A percentile compares a stretch with the other conserved stretches of the same genome.
phyloP scores from a whole-genome alignment of 2,113 vertebrate genomes.

The Cinclus mexicanus region DNA sequence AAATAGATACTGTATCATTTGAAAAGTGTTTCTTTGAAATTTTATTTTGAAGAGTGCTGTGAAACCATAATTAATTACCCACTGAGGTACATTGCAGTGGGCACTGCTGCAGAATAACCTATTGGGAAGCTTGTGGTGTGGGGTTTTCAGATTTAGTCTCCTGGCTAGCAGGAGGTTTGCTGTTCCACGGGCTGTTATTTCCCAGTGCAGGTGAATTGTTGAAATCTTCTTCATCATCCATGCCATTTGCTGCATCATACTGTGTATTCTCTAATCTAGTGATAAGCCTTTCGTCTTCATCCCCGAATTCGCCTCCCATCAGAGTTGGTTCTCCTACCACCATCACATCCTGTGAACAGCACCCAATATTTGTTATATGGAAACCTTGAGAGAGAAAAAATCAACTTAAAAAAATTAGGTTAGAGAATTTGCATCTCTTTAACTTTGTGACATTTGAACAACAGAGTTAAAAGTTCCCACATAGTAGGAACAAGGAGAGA shows the following conservation, averaged over 20 bases:
- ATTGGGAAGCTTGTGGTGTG: conserved; percentile 94
- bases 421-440: conserved; percentile 64
- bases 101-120: conserved; percentile 36
- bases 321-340: conserved; percentile 98
- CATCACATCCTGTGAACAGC: conserved; percentile 96
- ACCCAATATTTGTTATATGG: conserved; percentile 84
- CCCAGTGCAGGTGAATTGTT: conserved; percentile 93
- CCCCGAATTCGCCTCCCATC: conserved; percentile 98
- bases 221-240: conserved; percentile 99
- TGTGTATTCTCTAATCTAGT: conserved; percentile 99
- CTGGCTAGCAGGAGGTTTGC: conserved; percentile 88
- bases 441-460: conserved; percentile 52
- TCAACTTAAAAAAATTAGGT: conserved; percentile 75
- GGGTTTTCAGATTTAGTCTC: conserved; percentile 96
- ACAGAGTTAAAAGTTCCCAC: conserved; percentile 37
- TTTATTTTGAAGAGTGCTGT: conserved; percentile 46
- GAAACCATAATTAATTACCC: conserved; percentile 43
- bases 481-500: conserved; percentile 48
- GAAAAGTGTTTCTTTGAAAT: conserved; percentile 14
- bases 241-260: conserved; percentile 97
- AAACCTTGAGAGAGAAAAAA: conserved; percentile 79
- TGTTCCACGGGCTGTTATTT: conserved; percentile 94
- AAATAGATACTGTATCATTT: conserved; percentile 63
- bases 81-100: background rate
- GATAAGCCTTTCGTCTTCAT: conserved; percentile 99